Percentiles rank a stretch among this genome's conserved stretches.
These are phyloP conservation scores for Apoda limacodes DNA, from an alignment of 2,888 invertebrate genomes.

Conservation along the genomic window DNA sequence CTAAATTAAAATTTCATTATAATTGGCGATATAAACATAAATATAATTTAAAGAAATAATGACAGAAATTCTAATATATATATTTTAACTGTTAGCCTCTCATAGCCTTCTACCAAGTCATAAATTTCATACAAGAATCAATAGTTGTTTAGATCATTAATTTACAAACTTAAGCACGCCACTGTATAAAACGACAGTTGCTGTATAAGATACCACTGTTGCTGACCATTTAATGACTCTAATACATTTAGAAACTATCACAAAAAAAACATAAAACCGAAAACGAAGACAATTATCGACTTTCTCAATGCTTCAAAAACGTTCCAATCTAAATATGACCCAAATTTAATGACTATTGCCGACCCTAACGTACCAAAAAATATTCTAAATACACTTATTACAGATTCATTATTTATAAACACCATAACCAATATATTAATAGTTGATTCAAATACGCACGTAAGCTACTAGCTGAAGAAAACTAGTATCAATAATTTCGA, in stretches of 20 bases:
- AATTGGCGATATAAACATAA: slow-evolving; percentile 12
- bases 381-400: slow-evolving; percentile 4
- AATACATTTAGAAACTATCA: too few relatives aligned
- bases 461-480: background rate
- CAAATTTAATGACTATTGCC: background rate
- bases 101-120: slow-evolving; percentile 10
- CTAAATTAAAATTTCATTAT: slow-evolving; percentile 7
- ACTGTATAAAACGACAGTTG: slow-evolving; percentile 1
- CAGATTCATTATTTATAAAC: slow-evolving; percentile 2
- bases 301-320: background rate
- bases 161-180: slow-evolving; percentile 5
- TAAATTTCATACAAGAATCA: slow-evolving; percentile 8
- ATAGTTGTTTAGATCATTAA: slow-evolving; percentile 13
- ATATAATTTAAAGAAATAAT: background rate
- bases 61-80: slow-evolving; percentile 5
- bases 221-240: slow-evolving; percentile 6
- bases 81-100: slow-evolving; percentile 7
- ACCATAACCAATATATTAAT: slow-evolving; percentile 5
- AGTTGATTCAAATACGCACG: slow-evolving; percentile 3
- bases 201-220: slow-evolving; percentile 8
- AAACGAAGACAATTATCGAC: too few relatives aligned
- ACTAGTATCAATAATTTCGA: slow-evolving; percentile 1
- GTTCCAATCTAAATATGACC: slow-evolving; percentile 1
- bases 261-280: too few relatives aligned
- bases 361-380: slow-evolving; percentile 1